Conservation (phyloP, 2,113 vertebrate species). For the Rutilus rutilus region DNA sequence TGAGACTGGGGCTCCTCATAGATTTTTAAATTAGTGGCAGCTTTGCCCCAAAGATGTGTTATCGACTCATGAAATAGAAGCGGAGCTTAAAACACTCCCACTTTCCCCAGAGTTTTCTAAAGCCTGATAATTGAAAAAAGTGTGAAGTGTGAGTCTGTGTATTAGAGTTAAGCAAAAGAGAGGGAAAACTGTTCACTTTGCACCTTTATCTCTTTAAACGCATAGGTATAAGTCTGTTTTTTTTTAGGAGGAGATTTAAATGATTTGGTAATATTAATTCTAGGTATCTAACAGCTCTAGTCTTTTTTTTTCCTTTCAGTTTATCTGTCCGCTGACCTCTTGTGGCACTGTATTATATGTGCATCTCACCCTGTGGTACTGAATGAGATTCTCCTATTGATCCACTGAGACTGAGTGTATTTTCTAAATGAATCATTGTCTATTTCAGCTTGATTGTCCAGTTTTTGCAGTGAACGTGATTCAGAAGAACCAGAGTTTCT, state of each 20-base stretch:
- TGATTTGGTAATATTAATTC: conserved; percentile 26
- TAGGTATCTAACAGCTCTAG: neutral
- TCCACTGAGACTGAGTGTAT: conserved; percentile 1
- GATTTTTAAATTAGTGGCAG: conserved; percentile 85
- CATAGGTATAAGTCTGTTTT: conserved; percentile 27
- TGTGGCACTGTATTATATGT: neutral
- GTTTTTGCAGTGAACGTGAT: neutral
- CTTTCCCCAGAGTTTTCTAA: conserved; percentile 78
- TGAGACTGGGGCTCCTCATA: conserved; percentile 76
- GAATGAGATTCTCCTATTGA: conserved; percentile 20
- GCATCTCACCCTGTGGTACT: neutral
- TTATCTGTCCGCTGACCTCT: neutral
- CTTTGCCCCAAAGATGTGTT: conserved; percentile 84
- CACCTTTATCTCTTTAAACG: conserved; percentile 47
- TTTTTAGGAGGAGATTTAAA: conserved; percentile 14
- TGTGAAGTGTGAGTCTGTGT: conserved; percentile 60
- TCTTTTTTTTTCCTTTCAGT: neutral
- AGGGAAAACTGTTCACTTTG: conserved; percentile 43
- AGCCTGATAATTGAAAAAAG: conserved; percentile 81
- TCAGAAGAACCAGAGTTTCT: neutral
- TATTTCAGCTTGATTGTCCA: conserved; percentile 7
- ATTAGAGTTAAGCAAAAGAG: conserved; percentile 42
- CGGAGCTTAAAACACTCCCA: conserved; percentile 76
- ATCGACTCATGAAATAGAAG: conserved; percentile 84
- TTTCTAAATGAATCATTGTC: neutral